A percentile compares a stretch with the other conserved stretches of the same genome.
These are phyloP conservation scores for Sebastiscus tertius DNA, from an alignment of 2,797 vertebrate genomes.

Conservation along the genomic window DNA sequence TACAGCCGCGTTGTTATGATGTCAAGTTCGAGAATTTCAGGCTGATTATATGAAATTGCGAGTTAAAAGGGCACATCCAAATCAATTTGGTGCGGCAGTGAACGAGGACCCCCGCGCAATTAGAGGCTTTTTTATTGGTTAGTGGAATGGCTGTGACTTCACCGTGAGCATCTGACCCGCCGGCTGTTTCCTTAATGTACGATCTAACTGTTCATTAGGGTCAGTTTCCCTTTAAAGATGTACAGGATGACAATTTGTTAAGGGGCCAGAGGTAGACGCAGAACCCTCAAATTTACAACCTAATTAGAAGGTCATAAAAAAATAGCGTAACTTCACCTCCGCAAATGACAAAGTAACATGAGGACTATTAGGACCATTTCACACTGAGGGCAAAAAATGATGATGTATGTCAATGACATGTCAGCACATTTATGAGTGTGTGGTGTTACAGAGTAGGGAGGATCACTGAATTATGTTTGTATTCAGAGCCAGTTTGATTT, in stretches of 20 bases:
- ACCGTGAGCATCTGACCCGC: slow-evolving; percentile 22
- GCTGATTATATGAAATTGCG: slow-evolving; percentile 72
- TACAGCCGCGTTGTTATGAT: slow-evolving; percentile 57
- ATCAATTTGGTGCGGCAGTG: slow-evolving; percentile 63
- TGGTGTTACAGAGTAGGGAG: neutral
- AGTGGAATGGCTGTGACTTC: slow-evolving; percentile 30
- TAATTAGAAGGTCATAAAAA: slow-evolving; percentile 5
- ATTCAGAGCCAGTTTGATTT: neutral
- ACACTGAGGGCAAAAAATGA: neutral
- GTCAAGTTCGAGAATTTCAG: slow-evolving; percentile 68
- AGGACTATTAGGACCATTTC: neutral
- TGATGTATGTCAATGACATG: neutral
- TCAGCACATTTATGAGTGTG: neutral
- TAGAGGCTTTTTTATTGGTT: slow-evolving; percentile 41
- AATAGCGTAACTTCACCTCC: neutral
- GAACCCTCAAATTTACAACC: neutral
- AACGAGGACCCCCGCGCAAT: slow-evolving; percentile 53
- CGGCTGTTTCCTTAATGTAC: slow-evolving; percentile 27
- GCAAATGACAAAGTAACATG: neutral
- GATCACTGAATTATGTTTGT: neutral
- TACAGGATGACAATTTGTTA: slow-evolving; percentile 21
- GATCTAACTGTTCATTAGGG: slow-evolving; percentile 35
- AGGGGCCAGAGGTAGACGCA: slow-evolving; percentile 21
- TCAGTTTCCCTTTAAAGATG: slow-evolving; percentile 37
- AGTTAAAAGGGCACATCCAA: slow-evolving; percentile 74